Evolutionary conservation across 2,888 invertebrate species (phyloP).

Genomic region (Sicus ferrugineus): DNA sequence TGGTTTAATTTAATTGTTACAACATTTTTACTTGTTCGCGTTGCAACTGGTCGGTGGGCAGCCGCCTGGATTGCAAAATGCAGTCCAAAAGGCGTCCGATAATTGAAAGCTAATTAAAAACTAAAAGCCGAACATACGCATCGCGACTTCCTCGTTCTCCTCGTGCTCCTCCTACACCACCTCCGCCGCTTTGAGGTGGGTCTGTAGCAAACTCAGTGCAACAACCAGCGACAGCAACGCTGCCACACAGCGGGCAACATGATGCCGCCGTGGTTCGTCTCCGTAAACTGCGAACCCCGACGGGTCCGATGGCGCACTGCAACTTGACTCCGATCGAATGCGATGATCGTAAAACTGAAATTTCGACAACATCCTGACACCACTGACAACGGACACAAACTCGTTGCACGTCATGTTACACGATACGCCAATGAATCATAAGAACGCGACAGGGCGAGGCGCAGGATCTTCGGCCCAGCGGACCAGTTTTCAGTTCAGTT

Average conservation of each 20-base stretch:
- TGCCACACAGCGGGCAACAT: neutral
- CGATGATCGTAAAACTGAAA: constrained; percentile 39
- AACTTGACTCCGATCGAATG: constrained; percentile 37
- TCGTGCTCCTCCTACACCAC: too few relatives aligned
- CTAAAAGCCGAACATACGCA: constrained; percentile 27
- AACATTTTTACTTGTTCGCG: constrained; percentile 8
- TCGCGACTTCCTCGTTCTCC: neutral
- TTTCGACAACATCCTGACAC: constrained; percentile 39
- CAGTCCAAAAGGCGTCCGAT: constrained; percentile 32
- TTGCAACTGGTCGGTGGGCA: neutral
- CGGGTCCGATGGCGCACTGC: too few relatives aligned
- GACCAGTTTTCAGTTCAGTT: too few relatives aligned
- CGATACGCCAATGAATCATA: constrained; percentile 43
- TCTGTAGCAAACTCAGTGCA: neutral
- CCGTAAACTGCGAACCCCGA: too few relatives aligned
- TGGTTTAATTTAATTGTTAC: constrained; percentile 20
- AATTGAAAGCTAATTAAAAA: constrained; percentile 38
- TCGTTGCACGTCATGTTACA: constrained; percentile 36
- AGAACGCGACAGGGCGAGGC: constrained; percentile 16
- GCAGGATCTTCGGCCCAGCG: too few relatives aligned
- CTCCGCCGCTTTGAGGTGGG: neutral
- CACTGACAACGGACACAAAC: constrained; percentile 34
- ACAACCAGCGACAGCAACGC: constrained; percentile 18
- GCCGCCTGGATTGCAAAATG: constrained; percentile 3
- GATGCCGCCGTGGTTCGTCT: neutral